These are phyloP conservation scores for Camponotus pennsylvanicus DNA, from an alignment of 1,140 invertebrate genomes.

Conservation along the genomic window DNA sequence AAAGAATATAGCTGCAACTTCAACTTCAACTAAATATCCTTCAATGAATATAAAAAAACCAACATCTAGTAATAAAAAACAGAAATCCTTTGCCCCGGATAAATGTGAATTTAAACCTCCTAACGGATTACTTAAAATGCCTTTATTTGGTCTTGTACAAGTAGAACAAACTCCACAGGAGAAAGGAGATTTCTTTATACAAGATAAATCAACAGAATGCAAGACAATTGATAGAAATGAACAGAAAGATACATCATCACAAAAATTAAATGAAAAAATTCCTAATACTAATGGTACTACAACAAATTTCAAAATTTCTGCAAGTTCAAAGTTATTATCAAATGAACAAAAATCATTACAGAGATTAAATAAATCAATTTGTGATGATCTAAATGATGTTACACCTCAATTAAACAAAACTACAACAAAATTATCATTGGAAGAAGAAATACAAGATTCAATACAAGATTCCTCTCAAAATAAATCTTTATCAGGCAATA, in stretches of 20 bases:
- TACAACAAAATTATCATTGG: background rate
- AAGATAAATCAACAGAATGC: background rate
- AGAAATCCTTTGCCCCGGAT: constrained; percentile 73
- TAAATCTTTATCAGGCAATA: background rate
- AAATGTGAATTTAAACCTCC: constrained; percentile 77
- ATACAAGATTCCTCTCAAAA: background rate
- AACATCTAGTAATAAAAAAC: constrained; percentile 3
- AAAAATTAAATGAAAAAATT: background rate
- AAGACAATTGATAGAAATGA: background rate
- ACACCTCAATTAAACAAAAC: background rate
- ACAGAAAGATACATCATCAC: background rate
- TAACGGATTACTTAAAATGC: constrained; percentile 49
- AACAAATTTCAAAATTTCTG: background rate
- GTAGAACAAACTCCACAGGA: constrained; percentile 56
- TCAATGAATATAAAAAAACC: background rate
- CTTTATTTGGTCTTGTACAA: constrained; percentile 71
- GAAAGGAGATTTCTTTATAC: background rate
- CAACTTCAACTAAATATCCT: background rate
- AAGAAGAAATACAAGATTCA: background rate
- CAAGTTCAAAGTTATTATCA: background rate
- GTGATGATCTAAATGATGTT: background rate
- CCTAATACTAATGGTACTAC: background rate
- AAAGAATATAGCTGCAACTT: background rate
- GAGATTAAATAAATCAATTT: background rate
- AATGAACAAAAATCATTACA: constrained; percentile 18